A percentile compares a stretch with the other conserved stretches of the same genome.
Evolutionary conservation across 2,888 invertebrate species (phyloP).

Genomic region (Drymonia ruficornis): DNA sequence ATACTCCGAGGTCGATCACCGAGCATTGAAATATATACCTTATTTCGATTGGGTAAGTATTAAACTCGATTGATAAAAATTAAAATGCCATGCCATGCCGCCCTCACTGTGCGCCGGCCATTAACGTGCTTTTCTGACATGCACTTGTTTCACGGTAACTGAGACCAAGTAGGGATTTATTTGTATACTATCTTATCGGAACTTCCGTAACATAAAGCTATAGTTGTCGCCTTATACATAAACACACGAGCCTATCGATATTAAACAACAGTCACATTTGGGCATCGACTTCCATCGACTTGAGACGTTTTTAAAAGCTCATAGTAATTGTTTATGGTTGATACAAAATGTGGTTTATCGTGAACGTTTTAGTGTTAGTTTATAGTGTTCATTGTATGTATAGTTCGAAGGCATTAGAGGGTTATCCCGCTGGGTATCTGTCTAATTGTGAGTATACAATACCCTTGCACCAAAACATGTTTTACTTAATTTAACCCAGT

Average conservation of each 20-base stretch:
- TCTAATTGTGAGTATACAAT: slow-evolving; percentile 61
- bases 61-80: no score
- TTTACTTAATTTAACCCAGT: no score
- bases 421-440: slow-evolving; percentile 62
- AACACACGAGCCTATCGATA: neutral
- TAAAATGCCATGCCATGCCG: no score
- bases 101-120: no score
- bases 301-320: slow-evolving; percentile 1
- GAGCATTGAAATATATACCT: no score
- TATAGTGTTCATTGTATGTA: slow-evolving; percentile 40
- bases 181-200: no score
- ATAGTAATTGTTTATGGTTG: neutral
- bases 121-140: no score
- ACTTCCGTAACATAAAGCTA: neutral
- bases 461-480: no score
- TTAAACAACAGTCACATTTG: neutral
- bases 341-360: slow-evolving; percentile 7
- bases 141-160: no score
- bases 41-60: no score
- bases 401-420: slow-evolving; percentile 59
- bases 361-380: slow-evolving; percentile 26
- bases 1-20: no score
- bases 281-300: neutral
- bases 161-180: no score
- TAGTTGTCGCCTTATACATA: neutral